These are phyloP conservation scores for Terrapene triunguis DNA, from an alignment of 2,113 vertebrate genomes.

Conservation along the genomic window DNA sequence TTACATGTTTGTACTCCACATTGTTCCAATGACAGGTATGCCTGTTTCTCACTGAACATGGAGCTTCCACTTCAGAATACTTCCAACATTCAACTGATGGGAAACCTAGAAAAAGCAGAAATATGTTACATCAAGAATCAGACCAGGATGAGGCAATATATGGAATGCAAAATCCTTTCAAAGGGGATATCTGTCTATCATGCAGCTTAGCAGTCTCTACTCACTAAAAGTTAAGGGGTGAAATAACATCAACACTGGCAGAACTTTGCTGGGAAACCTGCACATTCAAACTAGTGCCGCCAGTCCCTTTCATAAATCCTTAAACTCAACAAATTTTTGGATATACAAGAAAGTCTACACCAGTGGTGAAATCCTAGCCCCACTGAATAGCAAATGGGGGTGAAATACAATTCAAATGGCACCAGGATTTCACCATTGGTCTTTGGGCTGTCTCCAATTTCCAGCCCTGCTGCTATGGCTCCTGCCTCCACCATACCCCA, in stretches of 20 bases:
- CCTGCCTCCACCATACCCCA: neutral
- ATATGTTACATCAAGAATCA: neutral
- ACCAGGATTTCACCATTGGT: neutral
- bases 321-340: too few species aligned
- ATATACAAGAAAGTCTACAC: neutral
- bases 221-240: neutral
- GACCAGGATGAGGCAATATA: neutral
- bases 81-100: constrained; percentile 67
- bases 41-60: constrained; percentile 54
- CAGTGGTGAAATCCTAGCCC: neutral
- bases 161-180: neutral
- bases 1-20: constrained; percentile 71
- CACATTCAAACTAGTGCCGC: fast-evolving
- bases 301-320: neutral
- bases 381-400: neutral
- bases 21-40: constrained; percentile 76
- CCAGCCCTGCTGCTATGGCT: neutral
- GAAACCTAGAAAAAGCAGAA: constrained; percentile 72
- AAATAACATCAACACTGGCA: neutral
- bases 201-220: neutral
- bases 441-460: neutral
- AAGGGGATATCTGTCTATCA: neutral
- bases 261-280: neutral
- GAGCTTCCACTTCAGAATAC: constrained; percentile 68
- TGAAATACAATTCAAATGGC: neutral